Evolutionary conservation across 2,888 invertebrate genomes (phyloP), one percentile per base, ranked within the genome.

Genomic region (Eupithecia centaureata): DNA sequence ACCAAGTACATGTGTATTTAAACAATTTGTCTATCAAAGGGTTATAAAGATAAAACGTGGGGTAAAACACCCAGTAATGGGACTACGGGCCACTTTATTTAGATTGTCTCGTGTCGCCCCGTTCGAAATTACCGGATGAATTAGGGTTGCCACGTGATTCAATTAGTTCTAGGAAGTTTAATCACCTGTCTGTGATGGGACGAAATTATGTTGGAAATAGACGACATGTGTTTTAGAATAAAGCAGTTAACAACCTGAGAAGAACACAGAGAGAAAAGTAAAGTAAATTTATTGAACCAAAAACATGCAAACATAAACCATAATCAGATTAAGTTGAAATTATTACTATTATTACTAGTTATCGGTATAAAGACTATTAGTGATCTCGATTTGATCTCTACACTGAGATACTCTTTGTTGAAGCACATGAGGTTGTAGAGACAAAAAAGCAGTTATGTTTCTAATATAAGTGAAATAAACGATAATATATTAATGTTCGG

Each of bases 31-130:
- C 57, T 33, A 30, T 32, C 67, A 79, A 81, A 77, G 72, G 73
- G 74, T 65, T 67, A 73, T 75, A 77, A 79, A 76, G 76, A 63
- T 68, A 68, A 67, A 67, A 67, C 63, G 47, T 61, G 51, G 82
- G 85, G 87, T 86, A 85, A 86, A 86, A 82, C 82, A 79, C 75
- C 81, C 82, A 87, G 87, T 88, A 76, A 82, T 69, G 73, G 77
- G 82, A 86, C 85, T 86, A 86, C 82, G 74, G 77, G 76, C 79
- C 85, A 87, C 83, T 89, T 88, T 84, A 88, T 87, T 87, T 86
- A 85, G 82, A 85, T 84, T 84, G 85, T 68, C 77, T 79, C 71
- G 68, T 75, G 72, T 67, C 71, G 70, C 72, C 73, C 75, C 61
- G 63, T 60, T 52, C 60, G 47, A 65, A 75, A 75, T 72, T 73